Evolutionary conservation across 2,888 invertebrate genomes (phyloP).

Genomic region (Caenorhabditis sp.): DNA sequence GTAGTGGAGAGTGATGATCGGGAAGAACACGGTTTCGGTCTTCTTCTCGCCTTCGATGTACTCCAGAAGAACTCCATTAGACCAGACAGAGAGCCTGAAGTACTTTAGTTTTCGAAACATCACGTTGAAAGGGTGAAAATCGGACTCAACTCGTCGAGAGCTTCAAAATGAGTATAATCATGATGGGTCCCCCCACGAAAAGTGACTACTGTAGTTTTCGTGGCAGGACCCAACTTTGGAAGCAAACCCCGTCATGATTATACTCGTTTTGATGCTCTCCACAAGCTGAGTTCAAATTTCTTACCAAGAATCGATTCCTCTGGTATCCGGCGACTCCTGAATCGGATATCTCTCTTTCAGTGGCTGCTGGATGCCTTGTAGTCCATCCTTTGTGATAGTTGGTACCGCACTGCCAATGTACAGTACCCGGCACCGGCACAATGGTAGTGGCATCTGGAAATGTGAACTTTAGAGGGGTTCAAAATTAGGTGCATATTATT

Average conservation of each 20-base stretch:
- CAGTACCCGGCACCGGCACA: conserved; percentile 95
- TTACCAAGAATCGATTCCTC: conserved; percentile 94
- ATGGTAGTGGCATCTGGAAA: conserved; percentile 86
- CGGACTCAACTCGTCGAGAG: neutral
- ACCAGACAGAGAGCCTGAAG: conserved; percentile 91
- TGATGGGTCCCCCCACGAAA: neutral
- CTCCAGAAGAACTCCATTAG: conserved; percentile 93
- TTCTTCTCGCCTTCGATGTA: conserved; percentile 96
- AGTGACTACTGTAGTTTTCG: neutral
- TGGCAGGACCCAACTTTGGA: neutral
- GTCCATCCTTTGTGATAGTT: conserved; percentile 96
- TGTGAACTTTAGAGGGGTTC: neutral
- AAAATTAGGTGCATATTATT: neutral
- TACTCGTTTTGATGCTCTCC: neutral
- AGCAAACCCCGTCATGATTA: neutral
- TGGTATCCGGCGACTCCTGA: conserved; percentile 91
- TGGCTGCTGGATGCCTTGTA: conserved; percentile 90
- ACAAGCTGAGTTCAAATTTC: neutral
- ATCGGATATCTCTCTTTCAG: conserved; percentile 96
- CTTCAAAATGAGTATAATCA: conserved; percentile 9
- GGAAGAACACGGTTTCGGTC: conserved; percentile 94
- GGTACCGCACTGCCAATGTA: conserved; percentile 97
- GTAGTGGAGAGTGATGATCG: conserved; percentile 95
- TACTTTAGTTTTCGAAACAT: too few relatives aligned
- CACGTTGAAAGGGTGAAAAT: too few relatives aligned